Evolutionary conservation across 1,140 invertebrate species (phyloP).

Genomic region (Telenomus remus): DNA sequence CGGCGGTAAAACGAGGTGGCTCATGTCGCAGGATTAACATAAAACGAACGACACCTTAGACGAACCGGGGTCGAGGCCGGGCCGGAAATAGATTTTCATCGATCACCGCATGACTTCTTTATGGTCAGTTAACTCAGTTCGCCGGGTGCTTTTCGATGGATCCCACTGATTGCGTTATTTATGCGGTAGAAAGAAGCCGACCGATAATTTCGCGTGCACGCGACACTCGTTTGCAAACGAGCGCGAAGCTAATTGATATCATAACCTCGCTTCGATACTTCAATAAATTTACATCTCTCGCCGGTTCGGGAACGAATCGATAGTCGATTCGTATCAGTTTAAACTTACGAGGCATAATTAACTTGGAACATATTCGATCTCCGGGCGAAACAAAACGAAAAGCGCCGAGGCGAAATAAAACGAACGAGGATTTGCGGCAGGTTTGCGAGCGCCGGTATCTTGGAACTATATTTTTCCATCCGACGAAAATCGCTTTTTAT

Average conservation of each 20-base stretch:
- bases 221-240: conserved; percentile 1
- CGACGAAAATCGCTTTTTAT: conserved; percentile 10
- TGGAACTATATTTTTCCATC: conserved; percentile 2
- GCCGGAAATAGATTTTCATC: conserved; percentile 47
- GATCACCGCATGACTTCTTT: conserved; percentile 44
- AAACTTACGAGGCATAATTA: no score
- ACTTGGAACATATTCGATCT: neutral
- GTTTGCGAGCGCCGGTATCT: neutral
- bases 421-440: neutral
- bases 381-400: neutral
- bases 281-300: neutral
- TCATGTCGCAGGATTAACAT: conserved; percentile 43
- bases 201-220: conserved; percentile 20
- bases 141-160: conserved; percentile 29
- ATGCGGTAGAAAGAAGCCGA: conserved; percentile 21
- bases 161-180: conserved; percentile 44
- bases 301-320: no score
- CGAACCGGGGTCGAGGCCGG: conserved; percentile 42
- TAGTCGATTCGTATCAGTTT: no score
- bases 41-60: conserved; percentile 40
- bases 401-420: neutral
- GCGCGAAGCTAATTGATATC: conserved; percentile 11
- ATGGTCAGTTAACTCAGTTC: conserved; percentile 47
- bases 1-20: conserved; percentile 28
- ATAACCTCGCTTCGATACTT: neutral